These are phyloP conservation scores for Megamerina dolium DNA, from an alignment of 2,888 invertebrate genomes.

Conservation along the genomic window DNA sequence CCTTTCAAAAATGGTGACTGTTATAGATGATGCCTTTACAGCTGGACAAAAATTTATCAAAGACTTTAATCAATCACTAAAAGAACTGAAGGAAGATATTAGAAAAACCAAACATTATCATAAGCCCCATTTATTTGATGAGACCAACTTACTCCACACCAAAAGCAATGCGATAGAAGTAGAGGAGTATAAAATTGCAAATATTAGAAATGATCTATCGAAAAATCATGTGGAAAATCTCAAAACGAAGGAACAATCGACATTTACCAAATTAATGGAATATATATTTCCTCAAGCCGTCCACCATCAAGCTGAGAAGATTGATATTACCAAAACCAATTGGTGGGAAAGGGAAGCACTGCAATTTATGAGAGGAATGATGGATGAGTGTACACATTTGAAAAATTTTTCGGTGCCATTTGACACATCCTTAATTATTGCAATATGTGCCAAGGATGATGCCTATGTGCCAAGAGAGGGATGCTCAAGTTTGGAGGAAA, in stretches of 20 bases:
- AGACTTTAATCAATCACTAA: conserved; percentile 55
- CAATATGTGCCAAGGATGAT: conserved; percentile 83
- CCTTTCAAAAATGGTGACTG: conserved; percentile 79
- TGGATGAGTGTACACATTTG: conserved; percentile 98
- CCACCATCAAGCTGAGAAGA: conserved; percentile 33
- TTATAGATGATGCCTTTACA: conserved; percentile 65
- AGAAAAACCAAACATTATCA: conserved; percentile 23
- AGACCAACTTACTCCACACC: too few species aligned
- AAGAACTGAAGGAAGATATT: conserved; percentile 48
- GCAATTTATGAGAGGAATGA: conserved; percentile 93
- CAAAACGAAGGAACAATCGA: conserved; percentile 20
- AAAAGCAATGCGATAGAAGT: too few species aligned
- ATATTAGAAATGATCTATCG: too few species aligned
- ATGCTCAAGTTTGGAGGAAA: conserved; percentile 72
- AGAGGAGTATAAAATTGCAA: too few species aligned
- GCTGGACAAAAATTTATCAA: conserved; percentile 71
- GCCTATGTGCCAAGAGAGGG: conserved; percentile 86
- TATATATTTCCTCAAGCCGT: conserved; percentile 37
- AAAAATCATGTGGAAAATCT: too few species aligned
- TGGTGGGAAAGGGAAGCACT: conserved; percentile 73
- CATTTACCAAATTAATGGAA: conserved; percentile 45
- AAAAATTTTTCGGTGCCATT: conserved; percentile 83
- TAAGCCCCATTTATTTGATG: too few species aligned
- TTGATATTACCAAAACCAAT: conserved; percentile 59
- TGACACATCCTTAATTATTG: conserved; percentile 85